phyloP scores from a whole-genome alignment of 2,888 invertebrate genomes.

The Chalcis sispes region DNA sequence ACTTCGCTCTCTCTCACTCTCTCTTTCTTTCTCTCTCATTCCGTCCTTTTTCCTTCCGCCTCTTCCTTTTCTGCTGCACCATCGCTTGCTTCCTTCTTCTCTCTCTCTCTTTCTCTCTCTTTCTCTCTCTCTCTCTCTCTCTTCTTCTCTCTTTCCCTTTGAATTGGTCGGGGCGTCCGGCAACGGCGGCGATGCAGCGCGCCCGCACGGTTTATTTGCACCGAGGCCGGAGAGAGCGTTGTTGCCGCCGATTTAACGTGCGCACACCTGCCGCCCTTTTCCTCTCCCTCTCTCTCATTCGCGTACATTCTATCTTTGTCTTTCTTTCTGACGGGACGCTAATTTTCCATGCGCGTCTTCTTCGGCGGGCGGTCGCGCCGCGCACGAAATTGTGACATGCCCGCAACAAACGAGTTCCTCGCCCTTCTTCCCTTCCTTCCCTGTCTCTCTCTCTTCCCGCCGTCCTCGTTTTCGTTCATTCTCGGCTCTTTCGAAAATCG shows the following conservation, averaged over 20 bases:
- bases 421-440: not conserved
- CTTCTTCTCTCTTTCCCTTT: no score
- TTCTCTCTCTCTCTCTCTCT: no score
- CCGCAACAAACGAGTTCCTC: constrained; percentile 5
- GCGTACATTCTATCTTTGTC: constrained; percentile 24
- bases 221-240: not conserved
- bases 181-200: no score
- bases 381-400: constrained; percentile 10
- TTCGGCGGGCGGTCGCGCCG: not conserved
- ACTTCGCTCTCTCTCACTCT: not conserved
- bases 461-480: no score
- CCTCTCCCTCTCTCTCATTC: not conserved
- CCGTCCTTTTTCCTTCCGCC: no score
- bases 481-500: constrained; percentile 16
- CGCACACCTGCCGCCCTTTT: constrained; percentile 31
- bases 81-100: no score
- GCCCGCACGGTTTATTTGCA: no score
- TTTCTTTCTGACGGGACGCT: not conserved
- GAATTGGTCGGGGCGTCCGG: no score
- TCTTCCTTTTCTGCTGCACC: not conserved
- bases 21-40: no score
- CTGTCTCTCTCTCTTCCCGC: not conserved
- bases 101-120: no score
- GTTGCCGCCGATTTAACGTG: not conserved
- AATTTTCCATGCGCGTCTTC: constrained; percentile 28